Conservation (phyloP, 2,797 vertebrate species). For the Micrastur ruficollis region DNA sequence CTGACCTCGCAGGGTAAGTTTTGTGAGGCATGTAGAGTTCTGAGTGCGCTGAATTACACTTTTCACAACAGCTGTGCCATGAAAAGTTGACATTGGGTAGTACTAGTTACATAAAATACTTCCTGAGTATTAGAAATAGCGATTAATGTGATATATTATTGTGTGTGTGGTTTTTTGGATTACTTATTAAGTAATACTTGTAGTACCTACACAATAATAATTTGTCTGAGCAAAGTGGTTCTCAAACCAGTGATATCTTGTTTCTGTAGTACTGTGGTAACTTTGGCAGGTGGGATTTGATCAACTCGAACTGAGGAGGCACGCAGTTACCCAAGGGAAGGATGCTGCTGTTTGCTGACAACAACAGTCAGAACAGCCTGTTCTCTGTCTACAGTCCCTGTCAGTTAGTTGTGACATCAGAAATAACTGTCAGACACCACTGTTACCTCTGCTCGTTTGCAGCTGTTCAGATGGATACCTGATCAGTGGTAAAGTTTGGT, state of each 20-base stretch:
- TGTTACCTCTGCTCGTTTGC: not conserved
- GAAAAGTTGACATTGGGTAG: not conserved
- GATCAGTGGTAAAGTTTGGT: not conserved
- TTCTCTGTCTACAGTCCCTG: not conserved
- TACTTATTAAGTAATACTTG: not conserved
- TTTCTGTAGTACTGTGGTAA: not conserved
- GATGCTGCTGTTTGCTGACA: not conserved
- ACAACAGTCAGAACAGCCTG: not conserved
- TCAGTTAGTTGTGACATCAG: not conserved
- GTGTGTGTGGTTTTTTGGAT: not conserved
- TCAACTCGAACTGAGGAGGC: not conserved
- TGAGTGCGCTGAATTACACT: not conserved
- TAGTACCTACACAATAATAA: not conserved
- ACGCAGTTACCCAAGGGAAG: not conserved
- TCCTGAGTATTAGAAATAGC: not conserved
- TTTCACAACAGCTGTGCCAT: not conserved
- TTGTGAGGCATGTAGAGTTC: not conserved
- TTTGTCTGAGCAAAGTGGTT: not conserved
- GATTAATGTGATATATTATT: not conserved
- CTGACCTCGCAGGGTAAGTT: not conserved
- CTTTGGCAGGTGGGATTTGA: not conserved
- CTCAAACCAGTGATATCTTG: not conserved
- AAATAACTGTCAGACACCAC: not conserved
- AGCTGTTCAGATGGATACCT: not conserved
- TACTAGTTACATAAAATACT: conserved; percentile 1